Evolutionary conservation across 2,888 invertebrate species (phyloP), one percentile per base, ranked within the genome.

Genomic region (Diabrotica balteata): DNA sequence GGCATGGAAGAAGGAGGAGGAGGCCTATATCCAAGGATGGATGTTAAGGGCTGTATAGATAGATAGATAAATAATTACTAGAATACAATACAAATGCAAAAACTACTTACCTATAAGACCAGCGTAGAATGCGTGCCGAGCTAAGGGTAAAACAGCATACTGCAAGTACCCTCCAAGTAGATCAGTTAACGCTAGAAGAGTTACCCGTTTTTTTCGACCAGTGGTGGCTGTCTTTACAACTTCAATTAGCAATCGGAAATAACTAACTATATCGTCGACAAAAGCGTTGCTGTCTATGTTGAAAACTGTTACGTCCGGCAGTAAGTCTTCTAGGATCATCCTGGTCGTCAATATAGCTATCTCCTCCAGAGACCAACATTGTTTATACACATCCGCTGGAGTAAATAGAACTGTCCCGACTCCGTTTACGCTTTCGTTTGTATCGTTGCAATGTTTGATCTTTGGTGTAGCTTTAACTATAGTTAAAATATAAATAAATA

Each of bases 51-150:
- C n/a, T n/a, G n/a, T n/a, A n/a, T n/a, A n/a, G n/a, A n/a, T n/a
- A n/a, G n/a, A n/a, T n/a, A n/a, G n/a, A 17, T 17, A 17, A 17
- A 17, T 17, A 17, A 17, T 17, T 17, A 17, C 17, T 32, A 32
- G 32, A 32, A 32, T 32, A 32, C 32, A 17, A 17, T 17, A 17
- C 1, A 2, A 2, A 17, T 32, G 32, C 32, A 32, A 32, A 32
- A 32, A 4, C 3, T 32, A 32, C 45, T 57, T 45, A 57, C 55
- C 55, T 45, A 90, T 82, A 9, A 86, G 85, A 0, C 91, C 91
- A 7, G 88, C 87, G 72, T 91, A 91, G 80, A 86, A 91, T 0
- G 88, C 86, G 57, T 86, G 85, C 75, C 88, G 89, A 0, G 88
- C 86, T 0, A 88, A 80, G 0, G 91, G 91, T 9, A 90, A 76